Evolutionary conservation across 1,140 invertebrate species (phyloP).

Genomic region (Zaprionus gabonicus): DNA sequence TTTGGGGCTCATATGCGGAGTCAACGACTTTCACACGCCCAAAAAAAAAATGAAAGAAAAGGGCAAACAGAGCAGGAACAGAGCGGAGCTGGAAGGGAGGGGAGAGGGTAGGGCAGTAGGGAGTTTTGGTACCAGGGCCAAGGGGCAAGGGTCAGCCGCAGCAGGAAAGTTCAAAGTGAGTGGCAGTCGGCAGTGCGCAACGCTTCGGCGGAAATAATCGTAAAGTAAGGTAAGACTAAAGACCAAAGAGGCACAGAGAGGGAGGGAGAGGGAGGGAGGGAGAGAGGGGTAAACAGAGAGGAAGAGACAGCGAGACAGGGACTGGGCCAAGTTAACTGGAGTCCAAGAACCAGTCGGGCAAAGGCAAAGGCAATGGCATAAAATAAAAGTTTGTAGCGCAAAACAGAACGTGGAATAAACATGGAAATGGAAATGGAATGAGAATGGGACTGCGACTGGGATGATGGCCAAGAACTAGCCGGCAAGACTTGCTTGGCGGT

Average conservation of each 20-base stretch:
- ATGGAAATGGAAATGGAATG: constrained; percentile 38
- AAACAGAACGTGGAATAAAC: constrained; percentile 45
- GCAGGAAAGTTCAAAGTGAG: constrained; percentile 74
- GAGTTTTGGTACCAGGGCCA: not conserved
- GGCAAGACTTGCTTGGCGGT: constrained; percentile 56
- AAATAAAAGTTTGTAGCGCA: constrained; percentile 77
- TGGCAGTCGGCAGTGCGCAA: constrained; percentile 62
- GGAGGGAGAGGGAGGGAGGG: too few relatives aligned
- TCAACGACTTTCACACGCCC: constrained; percentile 75
- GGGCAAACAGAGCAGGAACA: not conserved
- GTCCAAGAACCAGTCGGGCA: constrained; percentile 23
- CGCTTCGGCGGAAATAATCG: constrained; percentile 80
- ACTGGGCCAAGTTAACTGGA: constrained; percentile 35
- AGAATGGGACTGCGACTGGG: constrained; percentile 45
- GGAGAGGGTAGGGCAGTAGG: not conserved
- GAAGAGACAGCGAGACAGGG: constrained; percentile 10
- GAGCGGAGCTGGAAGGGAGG: not conserved
- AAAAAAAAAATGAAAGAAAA: constrained; percentile 43
- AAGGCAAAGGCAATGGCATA: constrained; percentile 68
- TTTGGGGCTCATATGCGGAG: constrained; percentile 25
- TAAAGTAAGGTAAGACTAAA: constrained; percentile 67
- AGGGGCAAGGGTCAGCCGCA: constrained; percentile 38
- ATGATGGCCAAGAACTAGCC: constrained; percentile 52
- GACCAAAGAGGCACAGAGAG: constrained; percentile 23
- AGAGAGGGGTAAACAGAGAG: constrained; percentile 16